These are phyloP conservation scores for Autographa pulchrina DNA, from an alignment of 2,888 invertebrate species.

Conservation along the genomic window DNA sequence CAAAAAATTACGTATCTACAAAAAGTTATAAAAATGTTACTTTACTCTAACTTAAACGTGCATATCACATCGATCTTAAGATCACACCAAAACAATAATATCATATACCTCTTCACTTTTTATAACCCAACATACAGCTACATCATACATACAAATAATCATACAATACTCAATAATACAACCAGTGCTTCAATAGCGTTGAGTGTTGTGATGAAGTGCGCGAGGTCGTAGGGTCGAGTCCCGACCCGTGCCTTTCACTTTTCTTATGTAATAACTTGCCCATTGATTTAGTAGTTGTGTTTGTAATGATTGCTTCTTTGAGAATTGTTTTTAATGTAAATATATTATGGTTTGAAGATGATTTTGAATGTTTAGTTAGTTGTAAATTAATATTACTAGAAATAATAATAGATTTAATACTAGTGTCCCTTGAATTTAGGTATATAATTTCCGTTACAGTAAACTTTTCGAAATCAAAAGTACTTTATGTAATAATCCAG, in stretches of 20 bases:
- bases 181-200: slow-evolving; percentile 53
- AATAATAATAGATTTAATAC: no score
- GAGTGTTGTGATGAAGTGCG: slow-evolving; percentile 64
- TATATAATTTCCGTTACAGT: no score
- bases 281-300: slow-evolving; percentile 37
- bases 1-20: no score
- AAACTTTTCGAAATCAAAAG: no score
- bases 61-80: background rate
- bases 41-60: background rate
- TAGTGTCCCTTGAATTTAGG: no score
- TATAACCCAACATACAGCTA: background rate
- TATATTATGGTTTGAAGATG: background rate
- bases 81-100: background rate
- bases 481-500: background rate
- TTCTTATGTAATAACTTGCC: slow-evolving; percentile 57
- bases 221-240: slow-evolving; percentile 72
- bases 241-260: slow-evolving; percentile 74
- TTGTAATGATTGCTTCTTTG: slow-evolving; percentile 6
- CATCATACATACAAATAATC: slow-evolving; percentile 18
- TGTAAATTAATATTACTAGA: no score
- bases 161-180: slow-evolving; percentile 36
- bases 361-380: background rate
- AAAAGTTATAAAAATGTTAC: no score
- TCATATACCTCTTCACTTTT: background rate
- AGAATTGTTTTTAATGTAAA: background rate